Evolutionary conservation across 92 coral and sea anemone genomes (phyloP).

Genomic region (Porites lobata): DNA sequence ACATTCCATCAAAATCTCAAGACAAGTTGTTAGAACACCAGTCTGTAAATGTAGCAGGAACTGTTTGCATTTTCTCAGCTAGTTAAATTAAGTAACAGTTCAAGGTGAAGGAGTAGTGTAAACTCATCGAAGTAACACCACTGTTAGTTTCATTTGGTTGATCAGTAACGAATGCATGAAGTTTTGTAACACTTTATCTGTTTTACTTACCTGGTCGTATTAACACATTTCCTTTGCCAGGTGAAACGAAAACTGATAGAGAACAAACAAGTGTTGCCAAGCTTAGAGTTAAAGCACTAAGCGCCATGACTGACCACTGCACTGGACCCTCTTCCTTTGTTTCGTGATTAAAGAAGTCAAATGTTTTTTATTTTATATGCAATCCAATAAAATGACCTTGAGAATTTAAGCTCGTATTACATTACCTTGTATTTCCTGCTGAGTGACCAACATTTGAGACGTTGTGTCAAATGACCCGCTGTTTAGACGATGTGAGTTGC

Average conservation of each 20-base stretch:
- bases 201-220: constrained; percentile 30
- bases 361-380: not conserved
- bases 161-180: too few species aligned
- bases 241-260: not conserved
- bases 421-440: constrained; percentile 23
- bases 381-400: constrained; percentile 13
- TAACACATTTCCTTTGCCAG: constrained; percentile 16
- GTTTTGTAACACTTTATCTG: too few species aligned
- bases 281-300: not conserved
- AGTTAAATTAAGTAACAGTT: too few species aligned
- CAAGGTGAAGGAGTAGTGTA: too few species aligned
- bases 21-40: too few species aligned
- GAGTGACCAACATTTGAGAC: not conserved
- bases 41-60: too few species aligned
- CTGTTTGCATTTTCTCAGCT: too few species aligned
- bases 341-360: not conserved
- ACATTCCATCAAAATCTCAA: too few species aligned
- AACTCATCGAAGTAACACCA: too few species aligned
- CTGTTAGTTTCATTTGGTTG: too few species aligned
- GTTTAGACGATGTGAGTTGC: too few species aligned
- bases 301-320: not conserved
- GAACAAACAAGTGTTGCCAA: not conserved
- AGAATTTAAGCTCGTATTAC: not conserved
- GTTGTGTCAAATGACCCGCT: too few species aligned
- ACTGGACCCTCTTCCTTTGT: not conserved